Evolutionary conservation across 2,888 invertebrate species (phyloP).

Genomic region (Merodon equestris): DNA sequence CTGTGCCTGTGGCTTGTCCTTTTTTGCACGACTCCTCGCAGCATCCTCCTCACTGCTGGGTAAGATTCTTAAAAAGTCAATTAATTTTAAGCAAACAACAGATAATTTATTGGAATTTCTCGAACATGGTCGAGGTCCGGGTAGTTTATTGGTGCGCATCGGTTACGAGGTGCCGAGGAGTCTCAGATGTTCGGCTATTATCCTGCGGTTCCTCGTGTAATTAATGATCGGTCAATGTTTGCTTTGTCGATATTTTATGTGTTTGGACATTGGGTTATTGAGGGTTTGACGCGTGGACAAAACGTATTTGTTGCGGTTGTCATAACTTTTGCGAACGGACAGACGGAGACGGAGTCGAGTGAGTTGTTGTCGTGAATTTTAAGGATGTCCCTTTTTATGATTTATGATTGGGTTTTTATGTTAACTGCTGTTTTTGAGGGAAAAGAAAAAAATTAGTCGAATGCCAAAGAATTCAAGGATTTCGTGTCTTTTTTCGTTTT

Average conservation of each 20-base stretch:
- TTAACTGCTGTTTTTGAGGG: too few relatives aligned
- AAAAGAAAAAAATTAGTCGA: too few relatives aligned
- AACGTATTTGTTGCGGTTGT: constrained; percentile 57
- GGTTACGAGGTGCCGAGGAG: constrained; percentile 17
- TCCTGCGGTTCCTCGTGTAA: constrained; percentile 47
- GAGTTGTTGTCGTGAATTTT: too few relatives aligned
- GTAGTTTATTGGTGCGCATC: constrained; percentile 61
- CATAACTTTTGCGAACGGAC: constrained; percentile 41
- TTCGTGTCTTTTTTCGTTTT: too few relatives aligned
- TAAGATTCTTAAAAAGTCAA: constrained; percentile 40
- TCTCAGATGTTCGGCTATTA: constrained; percentile 11
- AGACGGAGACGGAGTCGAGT: too few relatives aligned
- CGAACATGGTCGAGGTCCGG: constrained; percentile 37
- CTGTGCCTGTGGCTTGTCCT: not conserved
- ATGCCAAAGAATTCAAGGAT: too few relatives aligned
- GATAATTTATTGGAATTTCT: constrained; percentile 57
- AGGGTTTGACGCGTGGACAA: constrained; percentile 60
- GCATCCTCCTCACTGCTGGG: not conserved
- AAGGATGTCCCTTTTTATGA: not conserved
- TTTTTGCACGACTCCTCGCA: constrained; percentile 1
- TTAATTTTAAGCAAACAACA: constrained; percentile 56
- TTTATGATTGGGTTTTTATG: too few relatives aligned
- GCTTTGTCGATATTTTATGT: constrained; percentile 42
- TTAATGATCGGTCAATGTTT: constrained; percentile 54
- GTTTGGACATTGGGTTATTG: constrained; percentile 2